Evolutionary conservation across 2,888 invertebrate species (phyloP).

Genomic region (Conomelus anceps): DNA sequence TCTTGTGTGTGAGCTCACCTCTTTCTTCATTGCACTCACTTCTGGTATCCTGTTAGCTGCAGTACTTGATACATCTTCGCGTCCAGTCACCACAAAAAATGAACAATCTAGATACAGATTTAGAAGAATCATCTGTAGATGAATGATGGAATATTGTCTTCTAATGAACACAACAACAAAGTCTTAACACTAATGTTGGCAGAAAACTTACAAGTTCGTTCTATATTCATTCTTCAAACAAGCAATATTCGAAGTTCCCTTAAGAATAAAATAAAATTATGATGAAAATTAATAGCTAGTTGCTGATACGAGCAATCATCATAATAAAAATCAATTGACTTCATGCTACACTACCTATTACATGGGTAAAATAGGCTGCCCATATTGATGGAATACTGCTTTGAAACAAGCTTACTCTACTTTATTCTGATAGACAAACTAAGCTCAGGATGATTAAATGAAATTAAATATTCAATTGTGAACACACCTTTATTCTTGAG

Average conservation of each 20-base stretch:
- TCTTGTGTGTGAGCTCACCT: background rate
- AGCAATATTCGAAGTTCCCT: too few species aligned
- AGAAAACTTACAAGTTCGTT: background rate
- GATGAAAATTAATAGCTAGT: too few species aligned
- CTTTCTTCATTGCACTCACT: background rate
- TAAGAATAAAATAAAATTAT: too few species aligned
- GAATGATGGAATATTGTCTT: background rate
- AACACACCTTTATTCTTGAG: background rate
- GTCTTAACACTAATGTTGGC: background rate
- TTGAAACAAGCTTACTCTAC: too few species aligned
- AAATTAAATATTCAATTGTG: background rate
- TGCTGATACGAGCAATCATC: too few species aligned
- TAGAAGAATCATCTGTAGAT: background rate
- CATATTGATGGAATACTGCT: too few species aligned
- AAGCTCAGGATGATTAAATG: background rate
- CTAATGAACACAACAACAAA: background rate
- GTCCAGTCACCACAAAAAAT: background rate
- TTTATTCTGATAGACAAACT: too few species aligned
- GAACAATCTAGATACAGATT: background rate
- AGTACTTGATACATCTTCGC: too few species aligned
- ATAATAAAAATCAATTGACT: too few species aligned
- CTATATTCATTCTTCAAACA: too few species aligned
- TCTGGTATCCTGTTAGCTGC: background rate
- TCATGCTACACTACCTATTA: too few species aligned
- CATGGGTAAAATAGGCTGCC: too few species aligned